Base-by-base conservation (phyloP, 1,140 invertebrate genomes). In the Pissodes strobi region DNA sequence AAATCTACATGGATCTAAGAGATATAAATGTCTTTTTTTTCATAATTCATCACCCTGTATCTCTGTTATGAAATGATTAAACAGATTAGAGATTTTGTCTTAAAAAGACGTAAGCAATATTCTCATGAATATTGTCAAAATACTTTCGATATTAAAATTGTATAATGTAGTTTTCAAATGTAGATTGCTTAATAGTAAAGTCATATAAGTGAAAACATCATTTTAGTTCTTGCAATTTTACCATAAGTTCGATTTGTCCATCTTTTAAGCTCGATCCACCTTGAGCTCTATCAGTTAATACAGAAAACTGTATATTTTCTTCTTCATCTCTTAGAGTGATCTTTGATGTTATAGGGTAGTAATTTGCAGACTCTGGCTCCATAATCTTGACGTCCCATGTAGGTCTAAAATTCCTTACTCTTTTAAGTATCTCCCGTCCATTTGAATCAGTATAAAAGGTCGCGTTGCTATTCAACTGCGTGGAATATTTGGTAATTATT, bases 381-480 rank as follows among this genome's bases (percentile, higher is more conserved):
- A 27, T 3, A 3, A 9, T 27, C 0, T 83, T 77, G 17, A 94
- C 49, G 22, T 82, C 80, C 87, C 87, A 98, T 2, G 90, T 89
- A 6, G 89, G 86, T 18, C 94, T 78, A 52, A 84, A 84, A 74
- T 97, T 84, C 41, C 86, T 76, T 61, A 81, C 79, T 48, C 95
- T 81, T 69, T 88, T 84, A 15, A 98, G 72, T 76, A 94, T 87
- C 78, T 98, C 92, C 34, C 95, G 80, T 0, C 95, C 95, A 80
- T 98, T 98, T 0, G 93, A 89, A 78, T 99, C 96, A 0, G 96
- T 99, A 72, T 90, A 95, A 77, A 98, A 98, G 1, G 82, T 79
- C 0, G 83, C 84, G 1, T 3, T 87, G 80, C 0, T 87, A 87
- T 0, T 82, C 64, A 1, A 95, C 73, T 51, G 87, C 79, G 5